Evolutionary conservation across 2,888 invertebrate species (phyloP).

Genomic region (Nysson spinosus): DNA sequence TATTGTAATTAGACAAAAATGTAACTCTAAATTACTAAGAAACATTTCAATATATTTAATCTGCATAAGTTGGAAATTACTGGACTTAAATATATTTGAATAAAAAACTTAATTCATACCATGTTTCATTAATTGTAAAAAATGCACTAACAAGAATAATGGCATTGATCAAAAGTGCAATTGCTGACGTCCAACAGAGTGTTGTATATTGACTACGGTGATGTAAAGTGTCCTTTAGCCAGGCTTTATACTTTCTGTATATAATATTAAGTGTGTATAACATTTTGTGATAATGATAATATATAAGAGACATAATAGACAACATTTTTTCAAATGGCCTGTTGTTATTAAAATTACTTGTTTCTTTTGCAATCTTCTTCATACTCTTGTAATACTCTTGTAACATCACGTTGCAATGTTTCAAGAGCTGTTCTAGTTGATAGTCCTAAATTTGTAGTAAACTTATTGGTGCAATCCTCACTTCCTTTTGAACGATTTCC

Average conservation of each 20-base stretch:
- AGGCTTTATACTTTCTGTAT: slow-evolving; percentile 77
- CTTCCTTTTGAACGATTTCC: slow-evolving; percentile 43
- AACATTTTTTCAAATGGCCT: slow-evolving; percentile 1
- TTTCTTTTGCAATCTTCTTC: slow-evolving; percentile 81
- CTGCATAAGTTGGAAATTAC: neutral
- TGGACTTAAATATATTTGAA: neutral
- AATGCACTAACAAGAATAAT: slow-evolving; percentile 79
- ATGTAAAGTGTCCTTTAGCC: slow-evolving; percentile 79
- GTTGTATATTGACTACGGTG: slow-evolving; percentile 82
- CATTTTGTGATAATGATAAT: too few relatives aligned
- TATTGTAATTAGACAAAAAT: slow-evolving; percentile 12
- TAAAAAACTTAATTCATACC: slow-evolving; percentile 45
- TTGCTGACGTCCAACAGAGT: slow-evolving; percentile 83
- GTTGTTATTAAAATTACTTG: slow-evolving; percentile 72
- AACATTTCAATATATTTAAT: neutral
- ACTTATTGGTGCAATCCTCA: slow-evolving; percentile 47
- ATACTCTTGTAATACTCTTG: slow-evolving; percentile 82
- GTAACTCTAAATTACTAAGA: too few relatives aligned
- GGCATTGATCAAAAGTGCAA: slow-evolving; percentile 80
- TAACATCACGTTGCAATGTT: slow-evolving; percentile 85
- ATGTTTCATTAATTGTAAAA: slow-evolving; percentile 59
- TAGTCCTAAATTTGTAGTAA: slow-evolving; percentile 78
- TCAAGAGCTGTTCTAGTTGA: slow-evolving; percentile 84
- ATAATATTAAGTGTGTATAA: slow-evolving; percentile 18
- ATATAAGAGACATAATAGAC: too few relatives aligned